Conservation (phyloP, 1,140 invertebrate genomes). For the Brachystomella parvula region DNA sequence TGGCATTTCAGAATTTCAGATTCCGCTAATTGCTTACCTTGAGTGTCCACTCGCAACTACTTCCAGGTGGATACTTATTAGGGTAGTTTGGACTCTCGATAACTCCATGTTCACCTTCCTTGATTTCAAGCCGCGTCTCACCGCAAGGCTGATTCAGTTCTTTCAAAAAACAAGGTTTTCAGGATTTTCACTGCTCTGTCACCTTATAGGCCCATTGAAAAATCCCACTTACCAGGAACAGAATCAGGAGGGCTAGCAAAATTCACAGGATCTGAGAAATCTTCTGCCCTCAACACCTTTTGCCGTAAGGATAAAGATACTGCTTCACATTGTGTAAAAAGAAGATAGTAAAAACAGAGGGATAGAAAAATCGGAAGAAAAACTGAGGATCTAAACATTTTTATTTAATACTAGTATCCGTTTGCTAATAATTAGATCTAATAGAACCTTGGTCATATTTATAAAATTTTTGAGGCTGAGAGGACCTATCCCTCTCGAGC, state of each 20-base stretch:
- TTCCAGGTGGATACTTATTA: not conserved
- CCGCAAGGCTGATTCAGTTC: not conserved
- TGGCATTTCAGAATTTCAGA: not conserved
- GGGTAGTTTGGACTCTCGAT: constrained; percentile 18
- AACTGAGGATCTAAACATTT: not conserved
- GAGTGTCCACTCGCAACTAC: constrained; percentile 2
- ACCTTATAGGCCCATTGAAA: not conserved
- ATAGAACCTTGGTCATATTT: too few relatives aligned
- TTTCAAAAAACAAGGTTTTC: not conserved
- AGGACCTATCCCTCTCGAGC: too few relatives aligned
- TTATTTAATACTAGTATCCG: too few relatives aligned
- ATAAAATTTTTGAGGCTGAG: too few relatives aligned
- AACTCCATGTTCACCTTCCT: not conserved
- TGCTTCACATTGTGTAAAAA: not conserved
- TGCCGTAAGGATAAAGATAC: not conserved
- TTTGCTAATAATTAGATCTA: too few relatives aligned
- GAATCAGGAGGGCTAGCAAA: not conserved
- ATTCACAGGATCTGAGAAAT: not conserved
- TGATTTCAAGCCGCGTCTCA: not conserved
- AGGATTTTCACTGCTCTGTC: not conserved
- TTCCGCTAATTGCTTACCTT: constrained; percentile 8
- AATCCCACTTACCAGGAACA: too few relatives aligned
- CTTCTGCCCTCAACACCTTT: not conserved
- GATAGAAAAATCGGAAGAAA: not conserved
- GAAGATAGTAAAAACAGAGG: not conserved